Evolutionary conservation across 2,113 vertebrate species (phyloP).

Genomic region (Anarrhichthys ocellatus): DNA sequence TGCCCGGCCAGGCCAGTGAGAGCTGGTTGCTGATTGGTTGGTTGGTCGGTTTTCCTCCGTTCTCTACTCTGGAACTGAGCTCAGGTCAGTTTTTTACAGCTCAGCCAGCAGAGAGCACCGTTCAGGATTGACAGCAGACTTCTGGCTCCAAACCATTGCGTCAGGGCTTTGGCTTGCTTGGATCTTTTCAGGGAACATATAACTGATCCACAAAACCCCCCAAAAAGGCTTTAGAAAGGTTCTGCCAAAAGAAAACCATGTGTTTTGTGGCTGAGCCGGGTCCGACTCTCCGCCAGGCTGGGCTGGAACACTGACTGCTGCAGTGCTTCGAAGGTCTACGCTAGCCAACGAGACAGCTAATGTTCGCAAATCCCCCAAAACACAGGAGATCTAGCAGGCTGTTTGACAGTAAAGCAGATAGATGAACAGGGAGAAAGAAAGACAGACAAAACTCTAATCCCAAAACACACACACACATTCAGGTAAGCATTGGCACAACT

Average conservation of each 20-base stretch:
- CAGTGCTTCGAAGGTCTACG: conserved; percentile 58
- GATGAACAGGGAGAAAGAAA: conserved; percentile 13
- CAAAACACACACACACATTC: background rate
- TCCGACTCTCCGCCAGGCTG: conserved; percentile 51
- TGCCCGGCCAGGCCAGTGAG: conserved; percentile 49
- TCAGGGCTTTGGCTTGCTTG: background rate
- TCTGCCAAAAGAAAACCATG: background rate
- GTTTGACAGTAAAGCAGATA: conserved; percentile 11
- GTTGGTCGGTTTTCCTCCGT: conserved; percentile 49
- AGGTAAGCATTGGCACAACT: conserved; percentile 44
- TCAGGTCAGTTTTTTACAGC: conserved; percentile 73
- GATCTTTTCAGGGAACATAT: background rate
- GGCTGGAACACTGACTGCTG: conserved; percentile 72
- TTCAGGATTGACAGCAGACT: conserved; percentile 11
- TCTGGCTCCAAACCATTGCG: conserved; percentile 3
- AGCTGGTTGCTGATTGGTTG: conserved; percentile 62
- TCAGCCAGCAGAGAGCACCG: conserved; percentile 51
- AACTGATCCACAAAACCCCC: background rate
- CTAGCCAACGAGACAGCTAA: conserved; percentile 24
- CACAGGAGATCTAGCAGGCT: background rate
- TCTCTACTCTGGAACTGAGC: conserved; percentile 76
- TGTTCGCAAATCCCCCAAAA: background rate
- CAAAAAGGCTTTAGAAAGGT: background rate
- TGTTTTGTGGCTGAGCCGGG: background rate
- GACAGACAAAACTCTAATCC: conserved; percentile 15